Evolutionary conservation across 1,140 invertebrate genomes (phyloP), one percentile per base, ranked within the genome.

Genomic region (Colletes gigas): DNA sequence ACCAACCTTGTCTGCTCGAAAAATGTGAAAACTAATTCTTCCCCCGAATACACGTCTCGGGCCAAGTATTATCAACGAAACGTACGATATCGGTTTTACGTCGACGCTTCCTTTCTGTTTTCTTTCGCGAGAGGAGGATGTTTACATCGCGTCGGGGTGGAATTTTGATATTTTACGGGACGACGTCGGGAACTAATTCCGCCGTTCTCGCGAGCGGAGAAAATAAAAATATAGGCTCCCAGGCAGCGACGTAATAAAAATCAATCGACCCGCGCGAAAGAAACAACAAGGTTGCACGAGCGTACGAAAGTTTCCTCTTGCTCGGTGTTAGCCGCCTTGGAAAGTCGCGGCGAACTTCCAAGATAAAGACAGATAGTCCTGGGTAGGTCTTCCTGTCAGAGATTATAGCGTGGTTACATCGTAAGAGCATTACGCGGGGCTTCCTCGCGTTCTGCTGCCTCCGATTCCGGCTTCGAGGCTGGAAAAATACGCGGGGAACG

Each of bases 361-460:
- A 89, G 87, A 90, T 88, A 78, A 86, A 91, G 85, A 84, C 84
- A 83, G 85, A 78, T 84, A 81, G 86, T 74, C 83, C 65, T 30
- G 76, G 67, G 71, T 90, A 83, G 86, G 90, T 88, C 91, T 92
- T 92, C 91, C 83, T 77, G 84, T 78, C 87, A 74, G 79, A 90
- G 85, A 89, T 92, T 91, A 91, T 85, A 89, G 84, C 79, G 79
- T 77, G 67, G 88, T 90, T 90, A 90, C 85, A 85, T 80, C 67
- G 80, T 91, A 91, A 90, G 87, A 91, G 83, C 81, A 88, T 90
- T 90, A 89, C 44, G 68, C 71, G 85, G 63, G 89, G 90, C 88
- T 91, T 91, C 90, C 55, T 73, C 52, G 62, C 54, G 17, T 69
- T 55, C 73, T 14, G 39, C 73, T 57, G 71, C 70, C n/a, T 59